A percentile compares a stretch with the other conserved stretches of the same genome.
These are phyloP conservation scores for Heliconius hewitsoni DNA, from an alignment of 1,140 invertebrate genomes.

Conservation along the genomic window DNA sequence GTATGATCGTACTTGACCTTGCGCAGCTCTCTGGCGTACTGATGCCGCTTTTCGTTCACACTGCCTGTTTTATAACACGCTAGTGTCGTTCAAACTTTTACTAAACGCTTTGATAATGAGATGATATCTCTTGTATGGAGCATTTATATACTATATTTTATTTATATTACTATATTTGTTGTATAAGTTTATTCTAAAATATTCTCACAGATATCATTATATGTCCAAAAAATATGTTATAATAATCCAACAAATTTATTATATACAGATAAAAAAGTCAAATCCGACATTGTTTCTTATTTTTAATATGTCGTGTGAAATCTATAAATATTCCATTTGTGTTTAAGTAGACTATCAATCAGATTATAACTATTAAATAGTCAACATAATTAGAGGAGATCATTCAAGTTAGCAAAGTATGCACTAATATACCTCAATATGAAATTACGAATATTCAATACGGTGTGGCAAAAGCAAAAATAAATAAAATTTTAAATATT, in stretches of 20 bases:
- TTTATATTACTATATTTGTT: not conserved
- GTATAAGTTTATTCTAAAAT: not conserved
- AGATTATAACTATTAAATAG: not conserved
- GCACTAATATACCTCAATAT: not conserved
- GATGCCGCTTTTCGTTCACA: conserved; percentile 65
- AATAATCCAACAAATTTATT: not conserved
- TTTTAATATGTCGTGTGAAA: not conserved
- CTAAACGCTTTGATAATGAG: conserved; percentile 44
- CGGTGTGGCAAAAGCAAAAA: not conserved
- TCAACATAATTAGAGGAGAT: not conserved
- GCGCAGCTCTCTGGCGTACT: conserved; percentile 63
- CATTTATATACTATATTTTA: not conserved
- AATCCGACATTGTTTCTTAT: not conserved
- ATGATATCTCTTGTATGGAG: conserved; percentile 21
- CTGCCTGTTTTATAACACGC: conserved; percentile 73
- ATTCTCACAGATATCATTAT: too few relatives aligned
- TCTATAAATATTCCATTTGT: not conserved
- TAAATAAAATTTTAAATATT: too few relatives aligned
- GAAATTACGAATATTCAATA: not conserved
- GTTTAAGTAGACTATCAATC: not conserved
- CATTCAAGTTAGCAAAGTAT: not conserved
- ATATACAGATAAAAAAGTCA: not conserved
- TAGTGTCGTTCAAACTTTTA: conserved; percentile 72
- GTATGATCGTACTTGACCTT: conserved; percentile 73
- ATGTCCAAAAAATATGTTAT: too few relatives aligned